Evolutionary conservation across 1,140 invertebrate species (phyloP).

Genomic region (Zaprionus africanus): DNA sequence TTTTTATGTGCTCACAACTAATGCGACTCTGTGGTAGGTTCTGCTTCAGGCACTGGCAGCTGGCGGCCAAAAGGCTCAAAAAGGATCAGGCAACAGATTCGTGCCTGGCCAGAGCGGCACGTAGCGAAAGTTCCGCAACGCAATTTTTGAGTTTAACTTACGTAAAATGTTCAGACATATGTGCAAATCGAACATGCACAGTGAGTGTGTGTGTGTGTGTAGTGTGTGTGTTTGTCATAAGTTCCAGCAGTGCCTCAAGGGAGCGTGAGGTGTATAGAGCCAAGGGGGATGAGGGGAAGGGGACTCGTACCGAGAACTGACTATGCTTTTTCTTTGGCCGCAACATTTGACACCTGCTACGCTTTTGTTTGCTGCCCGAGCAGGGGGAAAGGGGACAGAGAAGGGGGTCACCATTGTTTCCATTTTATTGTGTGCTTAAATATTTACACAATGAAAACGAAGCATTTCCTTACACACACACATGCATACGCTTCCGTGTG

Average conservation of each 20-base stretch:
- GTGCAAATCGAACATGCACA: constrained; percentile 64
- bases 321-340: constrained; percentile 68
- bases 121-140: constrained; percentile 77
- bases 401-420: constrained; percentile 35
- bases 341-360: constrained; percentile 80
- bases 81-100: constrained; percentile 38
- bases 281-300: not conserved
- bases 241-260: constrained; percentile 26
- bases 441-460: constrained; percentile 81
- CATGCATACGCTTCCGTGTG: constrained; percentile 8
- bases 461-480: constrained; percentile 58
- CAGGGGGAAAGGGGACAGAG: not conserved
- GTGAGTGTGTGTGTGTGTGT: constrained; percentile 22
- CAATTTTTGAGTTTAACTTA: constrained; percentile 68
- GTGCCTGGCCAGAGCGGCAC: constrained; percentile 66
- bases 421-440: constrained; percentile 82
- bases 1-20: constrained; percentile 80
- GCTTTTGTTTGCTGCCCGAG: constrained; percentile 30
- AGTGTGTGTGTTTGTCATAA: constrained; percentile 63
- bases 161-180: constrained; percentile 60
- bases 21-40: constrained; percentile 35
- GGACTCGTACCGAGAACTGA: constrained; percentile 33
- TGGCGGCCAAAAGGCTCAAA: constrained; percentile 58
- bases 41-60: constrained; percentile 44
- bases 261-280: not conserved